Conservation (phyloP, 1,140 invertebrate genomes). For the Helicoverpa zea region DNA sequence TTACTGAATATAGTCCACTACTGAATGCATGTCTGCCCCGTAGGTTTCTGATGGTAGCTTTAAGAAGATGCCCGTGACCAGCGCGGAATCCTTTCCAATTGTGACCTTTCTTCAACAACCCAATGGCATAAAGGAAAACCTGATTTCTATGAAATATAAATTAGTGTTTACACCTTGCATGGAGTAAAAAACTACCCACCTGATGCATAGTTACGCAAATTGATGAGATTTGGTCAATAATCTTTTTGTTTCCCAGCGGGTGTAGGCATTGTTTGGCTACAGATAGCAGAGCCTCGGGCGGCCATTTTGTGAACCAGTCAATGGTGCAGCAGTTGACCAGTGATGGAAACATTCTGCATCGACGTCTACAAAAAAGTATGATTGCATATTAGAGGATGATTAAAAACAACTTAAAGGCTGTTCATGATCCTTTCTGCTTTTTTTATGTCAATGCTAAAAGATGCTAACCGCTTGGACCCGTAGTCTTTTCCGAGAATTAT, state of each 20-base stretch:
- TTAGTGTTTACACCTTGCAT: not conserved
- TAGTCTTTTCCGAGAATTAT: too few species aligned
- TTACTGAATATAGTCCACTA: too few species aligned
- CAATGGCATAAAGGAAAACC: too few species aligned
- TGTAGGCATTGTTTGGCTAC: constrained; percentile 88
- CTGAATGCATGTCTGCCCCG: too few species aligned
- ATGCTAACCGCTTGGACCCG: too few species aligned
- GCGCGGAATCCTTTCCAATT: too few species aligned
- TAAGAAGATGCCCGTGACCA: too few species aligned
- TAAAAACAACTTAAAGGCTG: not conserved
- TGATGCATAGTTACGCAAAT: constrained; percentile 93
- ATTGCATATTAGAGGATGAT: too few species aligned
- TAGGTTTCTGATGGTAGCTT: too few species aligned
- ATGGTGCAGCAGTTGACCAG: constrained; percentile 97
- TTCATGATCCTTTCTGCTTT: not conserved
- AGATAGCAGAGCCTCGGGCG: constrained; percentile 94
- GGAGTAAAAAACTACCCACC: constrained; percentile 68
- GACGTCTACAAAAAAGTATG: constrained; percentile 80
- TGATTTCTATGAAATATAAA: not conserved
- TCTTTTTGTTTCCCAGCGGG: constrained; percentile 64
- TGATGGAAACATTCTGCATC: constrained; percentile 95
- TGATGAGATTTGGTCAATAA: constrained; percentile 87
- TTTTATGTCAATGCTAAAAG: too few species aligned
- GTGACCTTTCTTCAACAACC: too few species aligned
- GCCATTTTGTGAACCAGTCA: constrained; percentile 97